Evolutionary conservation across 2,797 vertebrate genomes (phyloP).

Genomic region (Xenentodon cancila): DNA sequence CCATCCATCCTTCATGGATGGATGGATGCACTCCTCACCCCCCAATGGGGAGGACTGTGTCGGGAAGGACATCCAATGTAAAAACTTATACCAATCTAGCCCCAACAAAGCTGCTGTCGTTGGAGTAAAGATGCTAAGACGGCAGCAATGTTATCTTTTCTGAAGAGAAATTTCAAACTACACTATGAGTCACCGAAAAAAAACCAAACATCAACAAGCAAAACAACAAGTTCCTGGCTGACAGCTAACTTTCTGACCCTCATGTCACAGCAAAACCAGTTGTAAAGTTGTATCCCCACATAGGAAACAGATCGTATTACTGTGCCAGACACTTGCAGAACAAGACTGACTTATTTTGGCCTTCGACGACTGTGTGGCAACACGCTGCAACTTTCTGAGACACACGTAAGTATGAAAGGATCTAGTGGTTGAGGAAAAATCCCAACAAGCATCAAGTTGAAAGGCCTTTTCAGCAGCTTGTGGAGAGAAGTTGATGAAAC

Average conservation of each 20-base stretch:
- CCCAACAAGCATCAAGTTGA: neutral
- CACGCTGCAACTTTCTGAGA: neutral
- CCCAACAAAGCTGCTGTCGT: neutral
- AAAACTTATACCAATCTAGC: too few relatives aligned
- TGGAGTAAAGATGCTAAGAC: neutral
- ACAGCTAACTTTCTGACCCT: conserved; percentile 24
- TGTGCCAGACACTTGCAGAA: conserved; percentile 46
- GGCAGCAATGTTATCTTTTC: neutral
- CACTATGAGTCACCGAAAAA: conserved; percentile 10
- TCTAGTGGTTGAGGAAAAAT: neutral
- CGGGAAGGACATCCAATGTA: too few relatives aligned
- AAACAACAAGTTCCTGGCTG: conserved; percentile 25
- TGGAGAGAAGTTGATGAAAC: neutral
- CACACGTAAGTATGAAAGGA: conserved; percentile 3
- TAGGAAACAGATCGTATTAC: conserved; percentile 56
- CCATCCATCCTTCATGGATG: too few relatives aligned
- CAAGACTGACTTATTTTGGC: conserved; percentile 46
- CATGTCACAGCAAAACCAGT: conserved; percentile 43
- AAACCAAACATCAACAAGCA: neutral
- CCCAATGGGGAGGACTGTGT: too few relatives aligned
- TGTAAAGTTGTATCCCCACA: conserved; percentile 59
- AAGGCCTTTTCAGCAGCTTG: neutral
- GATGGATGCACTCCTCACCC: too few relatives aligned
- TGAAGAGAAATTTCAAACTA: neutral
- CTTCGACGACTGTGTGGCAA: conserved; percentile 20